These are phyloP conservation scores for Metopolophium dirhodum DNA, from an alignment of 1,140 invertebrate genomes.

Conservation along the genomic window DNA sequence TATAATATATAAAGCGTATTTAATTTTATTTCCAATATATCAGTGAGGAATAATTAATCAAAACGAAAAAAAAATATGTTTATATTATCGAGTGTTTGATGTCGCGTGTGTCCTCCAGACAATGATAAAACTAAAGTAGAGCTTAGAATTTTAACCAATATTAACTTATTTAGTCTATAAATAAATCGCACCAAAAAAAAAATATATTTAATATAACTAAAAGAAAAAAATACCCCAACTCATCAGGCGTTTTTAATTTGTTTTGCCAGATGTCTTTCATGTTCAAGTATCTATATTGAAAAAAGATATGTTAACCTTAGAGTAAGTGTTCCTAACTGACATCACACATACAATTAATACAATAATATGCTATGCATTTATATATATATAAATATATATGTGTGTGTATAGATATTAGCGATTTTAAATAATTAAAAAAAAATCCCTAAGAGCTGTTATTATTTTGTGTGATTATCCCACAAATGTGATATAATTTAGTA, in stretches of 20 bases:
- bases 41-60: conserved; percentile 6
- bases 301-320: conserved; percentile 33
- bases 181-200: conserved; percentile 47
- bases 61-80: conserved; percentile 41
- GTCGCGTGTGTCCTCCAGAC: conserved; percentile 42
- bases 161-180: conserved; percentile 50
- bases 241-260: conserved; percentile 13
- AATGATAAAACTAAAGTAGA: conserved; percentile 22
- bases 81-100: conserved; percentile 45
- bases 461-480: conserved; percentile 18
- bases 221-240: neutral
- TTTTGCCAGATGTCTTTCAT: conserved; percentile 55
- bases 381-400: neutral
- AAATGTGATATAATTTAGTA: conserved; percentile 41
- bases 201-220: conserved; percentile 10
- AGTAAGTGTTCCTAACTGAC: conserved; percentile 45
- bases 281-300: conserved; percentile 32
- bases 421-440: conserved; percentile 39
- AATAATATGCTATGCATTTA: neutral
- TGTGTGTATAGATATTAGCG: neutral
- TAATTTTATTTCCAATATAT: conserved; percentile 24
- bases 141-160: conserved; percentile 47
- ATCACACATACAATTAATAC: conserved; percentile 42
- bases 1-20: neutral
- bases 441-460: conserved; percentile 29